These are phyloP conservation scores for Empis livida DNA, from an alignment of 2,888 invertebrate genomes.

Conservation along the genomic window DNA sequence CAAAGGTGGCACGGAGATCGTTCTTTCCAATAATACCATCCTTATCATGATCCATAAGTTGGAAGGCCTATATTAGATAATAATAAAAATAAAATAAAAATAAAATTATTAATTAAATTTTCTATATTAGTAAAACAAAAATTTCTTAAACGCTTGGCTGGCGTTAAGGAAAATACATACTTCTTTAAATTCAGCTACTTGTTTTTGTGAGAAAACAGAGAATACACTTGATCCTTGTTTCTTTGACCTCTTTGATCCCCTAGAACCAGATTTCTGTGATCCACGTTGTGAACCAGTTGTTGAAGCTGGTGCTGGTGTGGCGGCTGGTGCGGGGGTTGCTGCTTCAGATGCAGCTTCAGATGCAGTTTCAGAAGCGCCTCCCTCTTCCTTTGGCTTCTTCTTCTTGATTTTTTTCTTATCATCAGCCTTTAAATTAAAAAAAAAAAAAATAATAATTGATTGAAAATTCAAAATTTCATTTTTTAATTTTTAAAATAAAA, in stretches of 20 bases:
- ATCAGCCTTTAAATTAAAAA: slow-evolving; percentile 71
- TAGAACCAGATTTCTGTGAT: slow-evolving; percentile 47
- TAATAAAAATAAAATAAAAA: slow-evolving; percentile 6
- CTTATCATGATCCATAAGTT: slow-evolving; percentile 92
- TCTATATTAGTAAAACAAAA: too few species aligned
- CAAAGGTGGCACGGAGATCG: slow-evolving; percentile 83
- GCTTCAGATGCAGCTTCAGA: slow-evolving; percentile 46
- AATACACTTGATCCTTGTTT: slow-evolving; percentile 90
- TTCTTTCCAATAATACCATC: slow-evolving; percentile 82
- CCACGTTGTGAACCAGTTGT: slow-evolving; percentile 70
- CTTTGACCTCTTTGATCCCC: slow-evolving; percentile 52
- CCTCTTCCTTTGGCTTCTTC: slow-evolving; percentile 70
- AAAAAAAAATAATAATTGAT: too few species aligned
- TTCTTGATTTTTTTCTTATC: slow-evolving; percentile 87
- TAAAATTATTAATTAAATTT: too few species aligned
- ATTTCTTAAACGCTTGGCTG: too few species aligned
- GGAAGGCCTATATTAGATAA: slow-evolving; percentile 74
- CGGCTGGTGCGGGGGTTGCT: slow-evolving; percentile 54
- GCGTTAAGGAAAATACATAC: slow-evolving; percentile 38
- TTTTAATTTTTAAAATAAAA: neutral
- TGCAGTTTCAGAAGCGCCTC: slow-evolving; percentile 39
- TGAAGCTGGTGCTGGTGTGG: slow-evolving; percentile 53
- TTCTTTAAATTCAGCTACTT: slow-evolving; percentile 94
- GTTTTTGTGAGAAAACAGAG: slow-evolving; percentile 93
- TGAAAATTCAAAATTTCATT: neutral